phyloP scores from a whole-genome alignment of 2,888 invertebrate genomes.

The Noctua pronuba region DNA sequence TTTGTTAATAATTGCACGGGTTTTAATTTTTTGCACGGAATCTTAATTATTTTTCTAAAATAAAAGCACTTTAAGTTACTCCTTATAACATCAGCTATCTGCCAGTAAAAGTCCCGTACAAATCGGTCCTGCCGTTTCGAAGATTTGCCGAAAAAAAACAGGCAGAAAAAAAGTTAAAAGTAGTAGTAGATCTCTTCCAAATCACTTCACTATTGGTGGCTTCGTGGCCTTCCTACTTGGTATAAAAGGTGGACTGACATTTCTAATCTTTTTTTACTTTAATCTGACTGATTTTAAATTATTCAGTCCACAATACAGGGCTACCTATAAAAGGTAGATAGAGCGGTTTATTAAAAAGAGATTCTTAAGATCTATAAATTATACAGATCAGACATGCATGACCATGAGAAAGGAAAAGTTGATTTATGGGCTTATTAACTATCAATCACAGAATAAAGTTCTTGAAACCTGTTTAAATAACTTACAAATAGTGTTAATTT shows the following conservation, averaged over 20 bases:
- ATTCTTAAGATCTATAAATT: neutral
- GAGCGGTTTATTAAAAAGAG: neutral
- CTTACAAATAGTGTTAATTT: neutral
- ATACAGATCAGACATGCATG: constrained; percentile 1
- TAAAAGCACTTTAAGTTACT: neutral
- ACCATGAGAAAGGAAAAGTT: constrained; percentile 18
- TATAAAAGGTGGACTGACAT: neutral
- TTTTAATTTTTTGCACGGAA: neutral
- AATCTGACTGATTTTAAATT: neutral
- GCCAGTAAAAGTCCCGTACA: neutral
- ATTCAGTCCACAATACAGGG: neutral
- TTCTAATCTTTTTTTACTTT: neutral
- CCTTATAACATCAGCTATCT: neutral
- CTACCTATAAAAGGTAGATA: neutral
- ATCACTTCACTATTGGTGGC: neutral
- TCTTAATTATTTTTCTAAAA: neutral
- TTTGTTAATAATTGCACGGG: neutral
- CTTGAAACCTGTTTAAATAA: neutral
- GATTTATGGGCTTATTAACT: neutral
- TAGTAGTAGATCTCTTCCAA: neutral
- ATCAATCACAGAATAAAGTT: neutral
- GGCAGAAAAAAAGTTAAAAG: neutral
- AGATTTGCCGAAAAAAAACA: neutral
- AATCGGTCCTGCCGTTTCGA: neutral
- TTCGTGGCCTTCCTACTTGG: neutral